Base-by-base conservation (phyloP, 2,113 vertebrate species). In the Tenrec ecaudatus region DNA sequence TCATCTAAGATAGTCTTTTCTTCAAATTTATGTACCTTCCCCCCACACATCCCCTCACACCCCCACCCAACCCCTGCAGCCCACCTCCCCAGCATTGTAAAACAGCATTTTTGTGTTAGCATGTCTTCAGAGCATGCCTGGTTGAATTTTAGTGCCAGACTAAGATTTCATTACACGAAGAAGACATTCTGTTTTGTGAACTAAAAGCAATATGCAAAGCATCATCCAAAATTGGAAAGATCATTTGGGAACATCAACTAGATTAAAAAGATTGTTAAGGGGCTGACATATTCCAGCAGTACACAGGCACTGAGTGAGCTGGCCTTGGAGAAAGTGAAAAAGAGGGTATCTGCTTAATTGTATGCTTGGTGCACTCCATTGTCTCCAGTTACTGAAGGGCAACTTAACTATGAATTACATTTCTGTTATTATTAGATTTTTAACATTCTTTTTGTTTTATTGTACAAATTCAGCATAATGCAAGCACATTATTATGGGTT, bases 401-500 rank as follows among this genome's bases (percentile, higher is more conserved):
- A 92, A 17, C 12, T 84, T 80, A 96, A 75, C 85, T 93, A 57
- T 89, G 77, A 96, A 81, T 96, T 95, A 71, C 31, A 76, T 93
- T 95, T 92, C 71, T 81, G 90, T 88, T 92, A 76, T 93, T 88
- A 94, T 95, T 95, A 82, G 78, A 68, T 85, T 95, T 53, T 88
- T 71, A 96, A 68, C 9, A 97, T 69, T 84, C 36, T 64, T 96
- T 93, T 88, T 92, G 71, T 95, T 95, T 96, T 93, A 92, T 94
- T 94, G 22, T 89, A 92, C 96, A 93, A 97, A 36, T 90, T 91
- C 89, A 91, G 64, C 76, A 95, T 68, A 86, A 95, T 93, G 68
- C 53, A 93, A 94, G 77, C 85, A 86, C 90, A 93, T 92, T 95
- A 92, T 96, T 94, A 94, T 43, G 88, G 71, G 53, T 86, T 91